Base-by-base conservation (phyloP, 2,888 invertebrate genomes). In the Osmoderma eremita region DNA sequence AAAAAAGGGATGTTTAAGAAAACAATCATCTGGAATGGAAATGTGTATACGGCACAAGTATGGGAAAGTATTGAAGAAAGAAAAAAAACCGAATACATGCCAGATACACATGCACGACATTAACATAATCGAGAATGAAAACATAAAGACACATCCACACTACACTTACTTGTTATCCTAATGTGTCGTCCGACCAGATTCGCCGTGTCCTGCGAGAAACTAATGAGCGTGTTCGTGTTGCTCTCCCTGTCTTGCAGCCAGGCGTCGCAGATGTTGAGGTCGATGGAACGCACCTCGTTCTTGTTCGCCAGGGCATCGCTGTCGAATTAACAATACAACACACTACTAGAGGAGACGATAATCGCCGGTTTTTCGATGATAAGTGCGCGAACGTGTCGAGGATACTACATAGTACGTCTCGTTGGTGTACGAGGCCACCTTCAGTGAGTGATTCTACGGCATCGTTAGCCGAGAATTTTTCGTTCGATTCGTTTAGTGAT, bases 171-270 rank as follows among this genome's bases (percentile, higher is more conserved):
- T 62, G 85, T 86, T 75, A 90, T 86, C 76, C 87, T 83, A 66
- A 91, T 84, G 74, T 88, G 88, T 76, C 87, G 87, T 3, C 90
- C 90, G 41, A 88, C 90, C 13, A 91, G 84, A 76, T 85, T 85
- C 51, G 86, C 87, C 13, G 89, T 88, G 76, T 90, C 90, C 71
- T 86, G 86, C 24, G 77, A 73, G 70, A 81, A 78, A 24, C 84
- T 83, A 70, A 86, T 82, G 73, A 88, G 80, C 22, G 88, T 86
- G 70, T 90, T 89, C 83, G 74, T 88, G 81, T 68, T 89, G 87
- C 48, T 88, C 85, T 78, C 87, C 83, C 76, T 88, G 85, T 88
- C 87, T 73, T 89, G 90, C 69, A 90, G 82, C 78, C 87, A 87
- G 65, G 89, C 87, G 76, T 89, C 88, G 70, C 90, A 86, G 58